Evolutionary conservation across 1,140 invertebrate genomes (phyloP).

Genomic region (Drosophila parvula): DNA sequence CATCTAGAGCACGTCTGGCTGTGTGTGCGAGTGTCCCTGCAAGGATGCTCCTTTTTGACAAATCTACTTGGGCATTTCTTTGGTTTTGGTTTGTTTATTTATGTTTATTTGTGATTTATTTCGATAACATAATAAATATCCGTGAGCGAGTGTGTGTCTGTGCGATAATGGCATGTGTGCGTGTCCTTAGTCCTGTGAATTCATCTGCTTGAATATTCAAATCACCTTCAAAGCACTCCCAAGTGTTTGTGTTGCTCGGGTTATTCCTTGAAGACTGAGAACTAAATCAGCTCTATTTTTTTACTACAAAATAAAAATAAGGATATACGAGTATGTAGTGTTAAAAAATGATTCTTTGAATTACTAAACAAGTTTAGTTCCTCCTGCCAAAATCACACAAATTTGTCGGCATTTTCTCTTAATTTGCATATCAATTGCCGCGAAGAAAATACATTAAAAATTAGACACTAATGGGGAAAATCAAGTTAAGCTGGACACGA

Average conservation of each 20-base stretch:
- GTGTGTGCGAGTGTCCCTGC: conserved; percentile 19
- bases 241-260: no score
- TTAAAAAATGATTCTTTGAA: no score
- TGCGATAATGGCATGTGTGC: conserved; percentile 28
- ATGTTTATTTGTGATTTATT: conserved; percentile 83
- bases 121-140: conserved; percentile 81
- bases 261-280: no score
- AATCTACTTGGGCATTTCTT: conserved; percentile 80
- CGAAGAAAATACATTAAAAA: conserved; percentile 67
- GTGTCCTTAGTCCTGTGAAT: conserved; percentile 7
- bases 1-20: conserved; percentile 69
- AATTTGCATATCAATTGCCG: conserved; percentile 74
- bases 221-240: neutral
- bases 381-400: neutral
- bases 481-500: conserved; percentile 69
- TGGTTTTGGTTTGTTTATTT: conserved; percentile 76
- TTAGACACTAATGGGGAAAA: conserved; percentile 75
- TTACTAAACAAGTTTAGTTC: neutral
- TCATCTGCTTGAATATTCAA: conserved; percentile 34
- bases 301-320: no score
- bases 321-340: no score
- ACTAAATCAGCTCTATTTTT: no score
- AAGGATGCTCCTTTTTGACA: conserved; percentile 62
- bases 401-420: neutral
- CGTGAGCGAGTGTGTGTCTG: conserved; percentile 12